Evolutionary conservation across 35 echinoderm and acorn worm genomes (phyloP), one percentile per base, ranked within the genome.

Genomic region (Ophioderma brevispina): DNA sequence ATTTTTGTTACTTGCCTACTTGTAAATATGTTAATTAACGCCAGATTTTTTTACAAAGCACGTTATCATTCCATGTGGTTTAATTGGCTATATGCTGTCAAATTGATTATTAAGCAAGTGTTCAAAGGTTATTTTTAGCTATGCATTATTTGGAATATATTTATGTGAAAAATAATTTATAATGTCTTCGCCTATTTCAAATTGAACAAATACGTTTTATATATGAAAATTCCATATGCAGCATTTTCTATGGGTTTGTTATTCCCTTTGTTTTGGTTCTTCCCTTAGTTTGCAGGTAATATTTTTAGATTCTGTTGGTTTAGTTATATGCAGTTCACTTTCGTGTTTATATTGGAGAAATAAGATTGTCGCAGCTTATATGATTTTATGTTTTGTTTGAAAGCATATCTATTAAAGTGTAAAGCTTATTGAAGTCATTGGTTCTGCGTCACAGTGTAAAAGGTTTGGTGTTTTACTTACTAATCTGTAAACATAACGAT

Each of bases 1-100:
- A 70, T 70, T 70, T 70, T 70, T 70, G 59, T 70, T 70, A 70
- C 28, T 25, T 70, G 59, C 59, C 59, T 70, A 70, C 23, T 70
- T 70, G 59, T 70, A 70, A 70, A 70, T 70, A 70, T 70, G 59
- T 70, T 70, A 6, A 70, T 70, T 70, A 70, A 70, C 59, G 59
- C 59, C 23, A 70, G 59, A 25, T 46, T 46, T 70, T 70, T 70
- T 70, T 70, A 70, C 59, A 25, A 25, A 25, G 59, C 59, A 70
- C 10, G 28, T 30, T 30, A 70, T 70, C 59, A 70, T 70, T 70
- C 59, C 59, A 70, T 4, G n/a, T 8, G 5, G 41, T 46, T 70
- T 30, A 13, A 25, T 70, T 70, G 59, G 15, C 59, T 6, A 70
- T 13, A 25, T 25, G 28, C 59, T 25, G 59, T 70, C 28, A 6